These are phyloP conservation scores for Nymphalis urticae DNA, from an alignment of 2,888 invertebrate genomes.

Conservation along the genomic window DNA sequence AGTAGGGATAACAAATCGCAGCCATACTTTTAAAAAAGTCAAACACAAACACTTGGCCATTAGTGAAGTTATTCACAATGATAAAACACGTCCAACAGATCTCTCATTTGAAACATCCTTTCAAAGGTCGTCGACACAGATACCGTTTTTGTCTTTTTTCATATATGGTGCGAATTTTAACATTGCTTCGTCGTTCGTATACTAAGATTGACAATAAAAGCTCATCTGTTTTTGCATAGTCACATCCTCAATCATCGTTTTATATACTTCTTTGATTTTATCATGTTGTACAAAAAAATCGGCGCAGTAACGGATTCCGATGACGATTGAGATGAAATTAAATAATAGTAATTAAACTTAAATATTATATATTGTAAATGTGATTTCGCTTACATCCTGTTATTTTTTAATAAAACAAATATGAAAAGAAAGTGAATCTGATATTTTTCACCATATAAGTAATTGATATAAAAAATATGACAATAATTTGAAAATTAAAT, in stretches of 20 bases:
- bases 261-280: not conserved
- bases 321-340: not conserved
- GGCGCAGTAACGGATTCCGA: conserved; percentile 14
- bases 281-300: conserved; percentile 10
- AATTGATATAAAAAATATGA: too few species aligned
- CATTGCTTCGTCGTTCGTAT: conserved; percentile 12
- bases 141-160: conserved; percentile 45
- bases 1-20: too few species aligned
- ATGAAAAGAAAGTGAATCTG: too few species aligned
- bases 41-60: not conserved
- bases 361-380: too few species aligned
- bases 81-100: conserved; percentile 9
- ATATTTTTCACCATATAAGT: too few species aligned
- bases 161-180: conserved; percentile 26
- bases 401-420: too few species aligned
- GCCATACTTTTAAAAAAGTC: not conserved
- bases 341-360: not conserved
- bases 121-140: conserved; percentile 55
- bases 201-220: conserved; percentile 14
- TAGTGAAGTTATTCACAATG: conserved; percentile 39
- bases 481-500: too few species aligned
- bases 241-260: conserved; percentile 10
- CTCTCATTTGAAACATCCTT: conserved; percentile 48
- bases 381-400: too few species aligned
- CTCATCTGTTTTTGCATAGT: conserved; percentile 19